These are phyloP conservation scores for Synergus umbraculus DNA, from an alignment of 2,888 invertebrate species.

Conservation along the genomic window DNA sequence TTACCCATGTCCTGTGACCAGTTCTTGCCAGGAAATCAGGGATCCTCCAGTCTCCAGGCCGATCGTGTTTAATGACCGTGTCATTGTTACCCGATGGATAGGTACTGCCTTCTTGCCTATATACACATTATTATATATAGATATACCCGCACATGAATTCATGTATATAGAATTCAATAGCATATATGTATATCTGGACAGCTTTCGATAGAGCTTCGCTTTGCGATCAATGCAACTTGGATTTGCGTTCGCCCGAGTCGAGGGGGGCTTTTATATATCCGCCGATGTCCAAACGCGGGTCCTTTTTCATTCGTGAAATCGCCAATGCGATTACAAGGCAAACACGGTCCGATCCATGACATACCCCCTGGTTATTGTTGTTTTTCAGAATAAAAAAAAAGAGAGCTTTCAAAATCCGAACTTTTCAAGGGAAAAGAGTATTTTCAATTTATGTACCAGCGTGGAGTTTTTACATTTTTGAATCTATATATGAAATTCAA, in stretches of 20 bases:
- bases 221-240: slow-evolving; percentile 40
- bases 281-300: slow-evolving; percentile 21
- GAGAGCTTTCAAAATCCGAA: slow-evolving; percentile 2
- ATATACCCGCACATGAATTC: background rate
- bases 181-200: slow-evolving; percentile 17
- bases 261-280: slow-evolving; percentile 29
- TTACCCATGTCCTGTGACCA: background rate
- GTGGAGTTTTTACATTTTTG: too few species aligned
- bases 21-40: slow-evolving; percentile 6
- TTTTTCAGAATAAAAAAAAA: background rate
- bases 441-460: background rate
- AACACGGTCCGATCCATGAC: slow-evolving; percentile 31
- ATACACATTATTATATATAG: slow-evolving; percentile 7
- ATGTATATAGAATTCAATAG: background rate
- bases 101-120: background rate
- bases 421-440: background rate
- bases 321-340: slow-evolving; percentile 39
- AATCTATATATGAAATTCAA: too few species aligned
- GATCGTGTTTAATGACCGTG: slow-evolving; percentile 20
- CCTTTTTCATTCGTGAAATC: slow-evolving; percentile 39
- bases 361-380: slow-evolving; percentile 23
- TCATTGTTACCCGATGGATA: slow-evolving; percentile 14
- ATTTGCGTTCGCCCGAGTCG: slow-evolving; percentile 12
- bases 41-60: slow-evolving; percentile 1
- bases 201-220: slow-evolving; percentile 24